Percentiles rank a stretch among this genome's conserved stretches.
These are phyloP conservation scores for Peucedramus taeniatus DNA, from an alignment of 2,113 vertebrate species.

Conservation along the genomic window DNA sequence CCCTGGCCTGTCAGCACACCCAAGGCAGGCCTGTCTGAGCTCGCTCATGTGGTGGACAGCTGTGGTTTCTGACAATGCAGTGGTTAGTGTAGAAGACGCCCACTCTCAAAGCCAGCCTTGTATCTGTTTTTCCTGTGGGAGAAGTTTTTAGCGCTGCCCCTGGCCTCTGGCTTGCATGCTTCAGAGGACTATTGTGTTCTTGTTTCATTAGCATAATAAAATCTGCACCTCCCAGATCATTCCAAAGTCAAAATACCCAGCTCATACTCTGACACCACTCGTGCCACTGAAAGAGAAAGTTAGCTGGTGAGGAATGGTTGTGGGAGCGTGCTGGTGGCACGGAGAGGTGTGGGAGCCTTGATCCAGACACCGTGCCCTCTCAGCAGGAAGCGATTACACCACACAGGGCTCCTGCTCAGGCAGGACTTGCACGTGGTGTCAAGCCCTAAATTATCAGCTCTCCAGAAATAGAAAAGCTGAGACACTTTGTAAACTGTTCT, in stretches of 20 bases:
- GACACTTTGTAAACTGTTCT: background rate
- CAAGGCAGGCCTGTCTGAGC: background rate
- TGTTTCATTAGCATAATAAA: slow-evolving; percentile 28
- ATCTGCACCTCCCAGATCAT: slow-evolving; percentile 19
- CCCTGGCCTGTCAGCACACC: background rate
- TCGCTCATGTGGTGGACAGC: slow-evolving; percentile 54
- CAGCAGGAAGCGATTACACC: slow-evolving; percentile 9
- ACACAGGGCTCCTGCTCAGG: background rate
- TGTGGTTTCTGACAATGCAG: background rate
- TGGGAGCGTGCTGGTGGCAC: background rate
- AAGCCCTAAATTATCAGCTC: background rate
- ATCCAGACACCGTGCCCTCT: background rate
- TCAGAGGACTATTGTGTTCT: background rate
- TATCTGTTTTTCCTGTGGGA: slow-evolving; percentile 54
- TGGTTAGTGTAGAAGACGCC: slow-evolving; percentile 24
- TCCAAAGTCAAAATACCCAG: background rate
- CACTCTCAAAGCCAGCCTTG: slow-evolving; percentile 42
- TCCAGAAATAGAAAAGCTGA: background rate
- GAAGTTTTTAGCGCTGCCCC: slow-evolving; percentile 18
- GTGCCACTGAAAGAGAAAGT: background rate
- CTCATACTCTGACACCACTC: background rate
- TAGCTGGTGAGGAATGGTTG: background rate
- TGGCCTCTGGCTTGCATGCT: background rate
- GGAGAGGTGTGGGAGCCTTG: background rate
- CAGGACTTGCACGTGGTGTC: background rate